phyloP scores from a whole-genome alignment of 2,888 invertebrate species.

The Drosophila parthenogenetica region DNA sequence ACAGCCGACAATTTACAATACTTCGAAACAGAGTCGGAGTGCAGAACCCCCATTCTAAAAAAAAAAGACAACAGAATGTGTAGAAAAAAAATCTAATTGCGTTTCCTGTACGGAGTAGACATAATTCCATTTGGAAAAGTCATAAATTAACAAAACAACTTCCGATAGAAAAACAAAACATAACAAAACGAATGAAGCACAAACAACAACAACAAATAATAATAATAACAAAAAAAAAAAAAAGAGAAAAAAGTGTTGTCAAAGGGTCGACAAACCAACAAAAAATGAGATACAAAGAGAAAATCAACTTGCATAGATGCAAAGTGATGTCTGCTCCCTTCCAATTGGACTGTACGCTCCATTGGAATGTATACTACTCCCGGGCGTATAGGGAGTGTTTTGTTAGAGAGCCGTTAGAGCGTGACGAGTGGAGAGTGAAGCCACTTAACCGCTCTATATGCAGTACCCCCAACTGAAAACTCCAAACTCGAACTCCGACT shows the following conservation, averaged over 20 bases:
- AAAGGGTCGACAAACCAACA: conserved; percentile 56
- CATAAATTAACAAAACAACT: conserved; percentile 79
- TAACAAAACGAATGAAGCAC: conserved; percentile 61
- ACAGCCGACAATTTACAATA: conserved; percentile 52
- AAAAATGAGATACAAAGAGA: conserved; percentile 13
- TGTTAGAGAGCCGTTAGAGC: conserved; percentile 59
- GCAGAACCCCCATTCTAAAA: conserved; percentile 41
- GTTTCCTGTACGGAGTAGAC: conserved; percentile 68
- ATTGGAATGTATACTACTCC: conserved; percentile 20
- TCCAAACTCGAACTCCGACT: conserved; percentile 17
- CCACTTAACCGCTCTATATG: conserved; percentile 43
- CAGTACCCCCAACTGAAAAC: conserved; percentile 1
- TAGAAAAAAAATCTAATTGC: conserved; percentile 70
- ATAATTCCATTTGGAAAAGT: conserved; percentile 66
- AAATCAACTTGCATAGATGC: conserved; percentile 34
- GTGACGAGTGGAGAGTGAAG: conserved; percentile 51
- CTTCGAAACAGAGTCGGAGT: conserved; percentile 28
- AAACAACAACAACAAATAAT: conserved; percentile 35
- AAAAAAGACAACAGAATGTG: conserved; percentile 25
- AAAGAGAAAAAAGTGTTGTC: conserved; percentile 40
- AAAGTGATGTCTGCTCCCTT: conserved; percentile 34
- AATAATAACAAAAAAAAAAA: conserved; percentile 42
- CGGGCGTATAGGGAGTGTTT: conserved; percentile 25
- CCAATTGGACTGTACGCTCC: conserved; percentile 34
- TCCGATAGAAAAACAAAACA: conserved; percentile 70